These are phyloP conservation scores for Tragelaphus oryx DNA, from an alignment of 2,797 vertebrate species.

Conservation along the genomic window DNA sequence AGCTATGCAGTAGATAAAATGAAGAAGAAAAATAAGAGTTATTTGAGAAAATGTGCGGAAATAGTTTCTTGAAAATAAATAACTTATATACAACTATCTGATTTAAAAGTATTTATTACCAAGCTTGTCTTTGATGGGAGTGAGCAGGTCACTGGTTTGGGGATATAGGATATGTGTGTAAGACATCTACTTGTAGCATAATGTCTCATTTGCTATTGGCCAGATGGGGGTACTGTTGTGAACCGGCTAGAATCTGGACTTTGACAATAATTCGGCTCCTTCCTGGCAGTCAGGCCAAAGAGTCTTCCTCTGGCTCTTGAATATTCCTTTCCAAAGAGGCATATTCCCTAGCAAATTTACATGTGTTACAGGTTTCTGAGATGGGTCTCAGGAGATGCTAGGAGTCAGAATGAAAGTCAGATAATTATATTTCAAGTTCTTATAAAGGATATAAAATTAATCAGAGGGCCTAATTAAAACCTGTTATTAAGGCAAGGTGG, in stretches of 20 bases:
- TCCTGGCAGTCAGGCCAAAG: neutral
- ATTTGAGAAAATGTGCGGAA: neutral
- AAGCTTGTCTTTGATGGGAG: neutral
- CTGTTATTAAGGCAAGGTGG: neutral
- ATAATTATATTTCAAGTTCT: slow-evolving; percentile 34
- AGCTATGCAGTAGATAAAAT: neutral
- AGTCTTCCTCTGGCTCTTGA: neutral
- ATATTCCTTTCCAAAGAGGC: neutral
- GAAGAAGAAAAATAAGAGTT: neutral
- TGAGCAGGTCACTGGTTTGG: neutral
- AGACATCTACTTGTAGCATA: neutral
- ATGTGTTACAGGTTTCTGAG: neutral
- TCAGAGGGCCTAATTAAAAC: slow-evolving; percentile 35
- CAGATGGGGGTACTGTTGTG: neutral
- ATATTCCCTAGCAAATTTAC: neutral
- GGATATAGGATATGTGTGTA: neutral
- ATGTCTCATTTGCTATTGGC: neutral
- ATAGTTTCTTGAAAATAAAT: slow-evolving; percentile 29
- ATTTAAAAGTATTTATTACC: neutral
- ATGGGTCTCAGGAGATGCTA: neutral
- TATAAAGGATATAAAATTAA: slow-evolving; percentile 43
- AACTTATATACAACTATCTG: neutral
- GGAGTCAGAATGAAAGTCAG: neutral
- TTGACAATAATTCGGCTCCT: neutral
- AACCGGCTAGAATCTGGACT: neutral